Base-by-base conservation (phyloP, 2,888 invertebrate genomes). In the Eupithecia pulchellata region DNA sequence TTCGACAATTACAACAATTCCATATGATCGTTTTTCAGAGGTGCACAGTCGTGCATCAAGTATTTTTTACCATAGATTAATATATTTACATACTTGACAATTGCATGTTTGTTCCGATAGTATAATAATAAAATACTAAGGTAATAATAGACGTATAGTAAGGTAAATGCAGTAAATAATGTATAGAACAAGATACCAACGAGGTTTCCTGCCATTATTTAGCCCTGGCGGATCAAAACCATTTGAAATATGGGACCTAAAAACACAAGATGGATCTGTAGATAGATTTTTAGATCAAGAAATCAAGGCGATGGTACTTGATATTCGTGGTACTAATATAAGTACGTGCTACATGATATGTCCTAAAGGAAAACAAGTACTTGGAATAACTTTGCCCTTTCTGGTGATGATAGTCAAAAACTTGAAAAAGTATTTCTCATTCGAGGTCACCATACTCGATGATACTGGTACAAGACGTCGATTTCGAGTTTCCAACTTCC, bases 401-500 rank as follows among this genome's bases (percentile, higher is more conserved):
- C 91, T 99, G 71, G 97, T 99, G 4, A 97, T 64, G 64, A 52
- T 55, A 55, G 64, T 64, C 34, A 64, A 64, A 25, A 64, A 64
- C 64, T 17, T 64, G 90, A 98, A 98, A 85, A 99, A 99, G 89
- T 99, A 99, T 92, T 99, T 99, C 90, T 97, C 98, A 17, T 99
- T 99, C 88, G 99, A 99, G 96, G 95, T 96, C 86, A 94, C 90
- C 84, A 87, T 87, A 73, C 90, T 98, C 80, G 99, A 99, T 89
- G 99, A 99, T 86, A 98, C 98, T 85, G 97, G 97, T 82, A 97
- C 98, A 72, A 95, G 97, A 79, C 95, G 99, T 69, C 95, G 99
- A 84, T 99, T 99, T 93, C 95, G 99, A 68, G 98, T 99, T 3
- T 98, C 99, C 57, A 99, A 99, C 92, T 99, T 98, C 89, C 99